These are phyloP conservation scores for Cecropterus lyciades DNA, from an alignment of 1,140 invertebrate genomes.

Conservation along the genomic window DNA sequence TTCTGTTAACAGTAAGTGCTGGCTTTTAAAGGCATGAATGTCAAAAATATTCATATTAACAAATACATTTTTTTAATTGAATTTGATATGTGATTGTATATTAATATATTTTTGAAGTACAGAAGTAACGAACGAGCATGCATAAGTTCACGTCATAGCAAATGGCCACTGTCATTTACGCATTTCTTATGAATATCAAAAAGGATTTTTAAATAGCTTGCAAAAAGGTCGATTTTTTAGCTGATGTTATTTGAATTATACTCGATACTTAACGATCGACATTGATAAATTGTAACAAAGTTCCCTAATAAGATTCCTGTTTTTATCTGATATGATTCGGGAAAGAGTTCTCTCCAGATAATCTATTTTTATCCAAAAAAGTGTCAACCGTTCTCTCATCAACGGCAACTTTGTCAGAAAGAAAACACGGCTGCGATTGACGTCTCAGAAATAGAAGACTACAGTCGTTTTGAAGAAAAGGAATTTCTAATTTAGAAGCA, in stretches of 20 bases:
- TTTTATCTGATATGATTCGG: background rate
- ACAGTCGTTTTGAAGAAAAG: constrained; percentile 43
- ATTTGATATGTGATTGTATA: no score
- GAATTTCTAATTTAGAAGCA: constrained; percentile 66
- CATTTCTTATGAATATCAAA: no score
- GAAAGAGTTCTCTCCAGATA: background rate
- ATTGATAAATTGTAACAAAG: constrained; percentile 7
- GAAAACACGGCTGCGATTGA: constrained; percentile 60
- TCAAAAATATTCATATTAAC: constrained; percentile 1
- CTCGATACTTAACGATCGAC: background rate
- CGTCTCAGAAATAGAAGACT: constrained; percentile 61
- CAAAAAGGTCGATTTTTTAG: no score
- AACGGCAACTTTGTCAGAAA: constrained; percentile 45
- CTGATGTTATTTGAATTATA: no score
- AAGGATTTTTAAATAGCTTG: no score
- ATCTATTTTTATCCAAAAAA: constrained; percentile 24
- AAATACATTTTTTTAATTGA: background rate
- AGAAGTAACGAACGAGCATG: no score
- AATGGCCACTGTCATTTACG: no score
- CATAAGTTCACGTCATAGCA: no score
- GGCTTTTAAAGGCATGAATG: constrained; percentile 5
- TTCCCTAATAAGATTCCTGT: constrained; percentile 6
- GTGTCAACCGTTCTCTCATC: constrained; percentile 43
- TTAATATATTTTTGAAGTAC: no score
- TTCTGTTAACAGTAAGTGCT: constrained; percentile 35